Evolutionary conservation across 2,888 invertebrate genomes (phyloP).

Genomic region (Dione vanillae): DNA sequence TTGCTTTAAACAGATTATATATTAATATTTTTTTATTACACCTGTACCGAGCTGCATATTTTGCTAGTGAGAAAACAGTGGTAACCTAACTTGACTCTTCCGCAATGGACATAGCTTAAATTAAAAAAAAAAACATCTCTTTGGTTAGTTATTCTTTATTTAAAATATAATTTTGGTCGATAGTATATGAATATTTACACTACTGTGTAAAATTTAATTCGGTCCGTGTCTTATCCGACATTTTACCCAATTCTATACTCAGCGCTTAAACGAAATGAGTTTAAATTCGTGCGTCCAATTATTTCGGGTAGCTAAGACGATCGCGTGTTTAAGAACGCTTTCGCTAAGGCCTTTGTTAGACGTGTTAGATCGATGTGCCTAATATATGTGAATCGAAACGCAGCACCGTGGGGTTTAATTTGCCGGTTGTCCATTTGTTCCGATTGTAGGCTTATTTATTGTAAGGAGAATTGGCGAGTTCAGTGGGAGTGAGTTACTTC

Average conservation of each 20-base stretch:
- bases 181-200: conserved; percentile 22
- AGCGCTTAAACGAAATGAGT: conserved; percentile 30
- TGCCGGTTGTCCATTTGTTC: conserved; percentile 82
- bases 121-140: neutral
- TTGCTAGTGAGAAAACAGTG: no score
- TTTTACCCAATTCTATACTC: conserved; percentile 38
- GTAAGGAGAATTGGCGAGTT: conserved; percentile 65
- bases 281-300: conserved; percentile 26
- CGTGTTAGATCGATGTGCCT: conserved; percentile 80
- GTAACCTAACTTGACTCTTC: no score
- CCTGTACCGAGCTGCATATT: no score
- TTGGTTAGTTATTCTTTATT: neutral
- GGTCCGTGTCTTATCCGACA: conserved; percentile 15
- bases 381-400: conserved; percentile 80
- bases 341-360: conserved; percentile 74
- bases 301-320: conserved; percentile 65
- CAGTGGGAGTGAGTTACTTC: conserved; percentile 51
- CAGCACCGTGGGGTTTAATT: conserved; percentile 73
- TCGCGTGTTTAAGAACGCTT: conserved; percentile 77
- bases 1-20: no score
- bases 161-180: neutral
- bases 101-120: no score
- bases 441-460: conserved; percentile 81
- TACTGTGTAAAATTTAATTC: conserved; percentile 33
- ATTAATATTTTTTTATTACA: no score